Conservation (phyloP, 2,113 vertebrate genomes). For the Corythaixoides concolor region DNA sequence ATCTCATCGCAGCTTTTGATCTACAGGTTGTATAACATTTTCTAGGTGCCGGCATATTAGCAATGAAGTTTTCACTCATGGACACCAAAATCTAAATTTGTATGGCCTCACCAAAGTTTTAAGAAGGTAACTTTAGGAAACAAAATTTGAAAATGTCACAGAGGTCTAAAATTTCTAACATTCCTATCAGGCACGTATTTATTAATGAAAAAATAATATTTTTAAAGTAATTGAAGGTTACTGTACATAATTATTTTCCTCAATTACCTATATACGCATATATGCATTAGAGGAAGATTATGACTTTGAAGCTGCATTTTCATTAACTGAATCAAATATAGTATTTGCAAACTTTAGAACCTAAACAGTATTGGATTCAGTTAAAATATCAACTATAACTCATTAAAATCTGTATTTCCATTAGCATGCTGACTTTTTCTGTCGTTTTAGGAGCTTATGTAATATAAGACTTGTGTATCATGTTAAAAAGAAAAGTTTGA, state of each 20-base stretch:
- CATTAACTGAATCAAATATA: neutral
- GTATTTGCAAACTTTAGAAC: neutral
- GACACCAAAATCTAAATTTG: neutral
- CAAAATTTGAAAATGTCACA: neutral
- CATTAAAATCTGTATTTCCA: neutral
- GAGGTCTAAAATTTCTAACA: neutral
- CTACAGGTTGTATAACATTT: neutral
- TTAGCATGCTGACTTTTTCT: neutral
- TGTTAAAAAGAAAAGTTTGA: neutral
- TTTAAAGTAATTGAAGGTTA: neutral
- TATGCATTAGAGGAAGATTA: neutral
- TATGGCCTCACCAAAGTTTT: neutral
- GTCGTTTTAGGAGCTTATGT: neutral
- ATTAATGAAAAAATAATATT: neutral
- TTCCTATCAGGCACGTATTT: neutral
- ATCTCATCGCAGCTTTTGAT: neutral
- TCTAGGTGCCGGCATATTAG: neutral
- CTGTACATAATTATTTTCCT: neutral
- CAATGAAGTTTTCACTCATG: neutral
- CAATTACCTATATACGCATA: neutral
- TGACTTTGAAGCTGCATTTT: neutral
- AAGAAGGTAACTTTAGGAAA: neutral
- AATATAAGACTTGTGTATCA: neutral
- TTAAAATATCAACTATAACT: neutral
- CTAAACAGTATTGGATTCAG: neutral